phyloP scores from a whole-genome alignment of 2,888 invertebrate genomes.

The Melinaea menophilus region DNA sequence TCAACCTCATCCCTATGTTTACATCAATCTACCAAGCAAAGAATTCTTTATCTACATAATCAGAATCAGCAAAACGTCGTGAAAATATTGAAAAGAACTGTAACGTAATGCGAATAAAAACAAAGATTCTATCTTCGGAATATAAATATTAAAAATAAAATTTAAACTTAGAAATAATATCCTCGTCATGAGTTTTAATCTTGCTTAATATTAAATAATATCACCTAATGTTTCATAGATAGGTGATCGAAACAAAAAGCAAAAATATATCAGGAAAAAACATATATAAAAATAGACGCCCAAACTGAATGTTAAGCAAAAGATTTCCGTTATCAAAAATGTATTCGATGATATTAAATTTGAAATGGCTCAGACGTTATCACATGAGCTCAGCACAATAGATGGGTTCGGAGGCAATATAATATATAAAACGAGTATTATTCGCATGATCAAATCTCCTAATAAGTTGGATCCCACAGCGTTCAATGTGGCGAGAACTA shows the following conservation, averaged over 20 bases:
- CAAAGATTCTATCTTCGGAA: not conserved
- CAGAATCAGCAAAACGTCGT: slow-evolving; percentile 63
- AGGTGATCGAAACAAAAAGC: not conserved
- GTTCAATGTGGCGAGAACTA: slow-evolving; percentile 71
- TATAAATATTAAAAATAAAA: too few species aligned
- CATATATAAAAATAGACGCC: slow-evolving; percentile 11
- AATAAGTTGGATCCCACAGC: slow-evolving; percentile 75
- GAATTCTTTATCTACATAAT: slow-evolving; percentile 64
- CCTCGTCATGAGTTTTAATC: too few species aligned
- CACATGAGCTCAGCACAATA: slow-evolving; percentile 55
- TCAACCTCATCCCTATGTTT: slow-evolving; percentile 68
- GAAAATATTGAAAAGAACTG: slow-evolving; percentile 47
- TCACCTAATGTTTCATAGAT: too few species aligned
- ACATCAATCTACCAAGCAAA: slow-evolving; percentile 61
- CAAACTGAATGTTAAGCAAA: slow-evolving; percentile 26
- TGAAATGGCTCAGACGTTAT: slow-evolving; percentile 52
- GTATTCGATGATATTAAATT: slow-evolving; percentile 41
- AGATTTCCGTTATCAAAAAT: slow-evolving; percentile 30
- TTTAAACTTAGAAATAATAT: too few species aligned
- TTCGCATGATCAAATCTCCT: slow-evolving; percentile 75
- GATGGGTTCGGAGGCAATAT: slow-evolving; percentile 55
- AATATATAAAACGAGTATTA: slow-evolving; percentile 73
- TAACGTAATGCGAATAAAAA: not conserved
- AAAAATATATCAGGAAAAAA: not conserved
- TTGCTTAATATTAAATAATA: too few species aligned